These are phyloP conservation scores for Hofmannophila pseudospretella DNA, from an alignment of 2,888 invertebrate species.

Conservation along the genomic window DNA sequence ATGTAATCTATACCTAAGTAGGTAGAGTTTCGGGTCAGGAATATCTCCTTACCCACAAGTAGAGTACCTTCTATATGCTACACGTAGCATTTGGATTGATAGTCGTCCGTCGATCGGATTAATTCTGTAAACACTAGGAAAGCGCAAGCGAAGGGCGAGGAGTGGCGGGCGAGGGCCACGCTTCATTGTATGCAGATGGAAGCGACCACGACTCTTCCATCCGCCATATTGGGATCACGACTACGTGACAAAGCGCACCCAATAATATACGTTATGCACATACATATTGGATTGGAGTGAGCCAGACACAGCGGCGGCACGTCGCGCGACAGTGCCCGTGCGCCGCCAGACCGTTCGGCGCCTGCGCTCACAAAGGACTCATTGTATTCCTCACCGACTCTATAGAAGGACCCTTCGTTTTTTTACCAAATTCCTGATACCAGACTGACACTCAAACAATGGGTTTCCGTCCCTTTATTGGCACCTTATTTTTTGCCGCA, in stretches of 20 bases:
- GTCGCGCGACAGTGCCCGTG: conserved; percentile 21
- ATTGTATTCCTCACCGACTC: conserved; percentile 65
- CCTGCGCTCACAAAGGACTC: conserved; percentile 68
- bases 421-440: conserved; percentile 69
- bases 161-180: conserved; percentile 11
- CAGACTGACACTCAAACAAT: conserved; percentile 73
- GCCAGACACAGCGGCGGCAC: conserved; percentile 50
- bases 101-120: conserved; percentile 4
- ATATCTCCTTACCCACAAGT: no score
- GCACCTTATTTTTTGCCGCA: conserved; percentile 73
- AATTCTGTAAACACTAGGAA: conserved; percentile 4
- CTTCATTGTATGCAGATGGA: conserved; percentile 43
- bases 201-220: conserved; percentile 17
- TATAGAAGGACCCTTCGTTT: conserved; percentile 59
- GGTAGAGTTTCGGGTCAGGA: no score
- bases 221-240: conserved; percentile 4
- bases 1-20: no score
- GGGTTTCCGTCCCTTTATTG: conserved; percentile 77
- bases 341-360: conserved; percentile 71
- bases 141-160: conserved; percentile 9
- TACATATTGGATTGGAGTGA: conserved; percentile 8
- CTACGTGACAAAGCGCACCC: conserved; percentile 28
- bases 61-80: no score
- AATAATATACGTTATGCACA: conserved; percentile 10
- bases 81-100: conserved; percentile 6